A percentile compares a stretch with the other conserved stretches of the same genome.
These are phyloP conservation scores for Paralichthys olivaceus DNA, from an alignment of 2,113 vertebrate species.

Conservation along the genomic window DNA sequence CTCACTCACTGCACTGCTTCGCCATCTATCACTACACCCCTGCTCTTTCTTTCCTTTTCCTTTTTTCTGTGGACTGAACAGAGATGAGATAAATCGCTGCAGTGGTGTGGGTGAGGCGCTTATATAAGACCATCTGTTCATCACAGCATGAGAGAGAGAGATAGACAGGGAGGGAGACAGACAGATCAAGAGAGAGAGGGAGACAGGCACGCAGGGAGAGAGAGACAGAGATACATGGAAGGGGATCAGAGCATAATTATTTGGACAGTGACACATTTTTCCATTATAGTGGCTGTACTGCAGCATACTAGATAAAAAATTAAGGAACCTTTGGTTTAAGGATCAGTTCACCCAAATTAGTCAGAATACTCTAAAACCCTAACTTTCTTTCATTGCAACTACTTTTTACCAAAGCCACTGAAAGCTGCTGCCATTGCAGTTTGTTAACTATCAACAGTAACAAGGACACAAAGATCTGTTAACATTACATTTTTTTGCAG, in stretches of 20 bases:
- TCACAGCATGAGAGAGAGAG: conserved; percentile 40
- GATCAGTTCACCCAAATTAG: background rate
- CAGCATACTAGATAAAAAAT: background rate
- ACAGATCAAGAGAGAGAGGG: background rate
- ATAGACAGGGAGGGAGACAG: background rate
- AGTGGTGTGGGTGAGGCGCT: conserved; percentile 65
- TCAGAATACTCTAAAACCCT: background rate
- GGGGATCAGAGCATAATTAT: background rate
- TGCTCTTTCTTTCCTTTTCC: conserved; percentile 12
- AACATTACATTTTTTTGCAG: background rate
- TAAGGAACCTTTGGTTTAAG: background rate
- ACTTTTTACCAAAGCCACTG: background rate
- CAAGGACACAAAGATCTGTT: background rate
- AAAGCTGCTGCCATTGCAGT: background rate
- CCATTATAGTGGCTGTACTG: background rate
- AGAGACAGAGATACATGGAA: background rate
- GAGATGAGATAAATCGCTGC: conserved; percentile 57
- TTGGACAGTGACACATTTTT: background rate
- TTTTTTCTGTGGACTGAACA: conserved; percentile 22
- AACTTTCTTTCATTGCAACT: background rate
- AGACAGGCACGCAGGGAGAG: no score
- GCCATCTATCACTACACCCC: conserved; percentile 42
- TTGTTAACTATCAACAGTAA: background rate
- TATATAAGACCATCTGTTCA: conserved; percentile 64
- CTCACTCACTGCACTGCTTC: conserved; percentile 38